phyloP scores from a whole-genome alignment of 2,113 vertebrate genomes.

The mouse (Mus musculus) region DNA sequence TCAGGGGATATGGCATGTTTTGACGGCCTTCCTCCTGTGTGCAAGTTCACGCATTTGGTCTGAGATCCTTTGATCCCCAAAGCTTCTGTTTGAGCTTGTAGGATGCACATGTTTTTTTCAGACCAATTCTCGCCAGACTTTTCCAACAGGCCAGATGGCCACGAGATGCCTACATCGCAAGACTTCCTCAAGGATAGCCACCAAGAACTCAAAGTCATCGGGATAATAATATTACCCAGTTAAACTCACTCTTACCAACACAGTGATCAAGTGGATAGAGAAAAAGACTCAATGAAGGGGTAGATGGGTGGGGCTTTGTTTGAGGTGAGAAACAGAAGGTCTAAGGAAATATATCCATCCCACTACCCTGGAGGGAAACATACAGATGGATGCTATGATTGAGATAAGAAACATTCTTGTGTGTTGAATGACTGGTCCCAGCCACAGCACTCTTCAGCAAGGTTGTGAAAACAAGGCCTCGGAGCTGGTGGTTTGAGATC shows the following conservation, averaged over 20 bases:
- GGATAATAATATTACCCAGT: neutral
- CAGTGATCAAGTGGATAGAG: neutral
- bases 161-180: neutral
- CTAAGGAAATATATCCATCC: rapidly evolving
- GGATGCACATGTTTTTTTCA: slow-evolving; percentile 40
- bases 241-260: neutral
- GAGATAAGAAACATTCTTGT: neutral
- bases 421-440: neutral
- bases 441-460: neutral
- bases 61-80: slow-evolving; percentile 43
- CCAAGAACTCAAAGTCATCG: neutral
- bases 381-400: neutral
- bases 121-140: slow-evolving; percentile 43
- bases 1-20: neutral
- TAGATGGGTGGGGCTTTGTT: neutral
- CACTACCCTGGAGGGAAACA: neutral
- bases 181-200: neutral
- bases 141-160: neutral
- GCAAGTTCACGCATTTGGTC: slow-evolving; percentile 7
- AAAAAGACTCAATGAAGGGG: neutral
- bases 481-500: neutral
- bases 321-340: neutral
- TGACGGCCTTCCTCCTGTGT: slow-evolving; percentile 22
- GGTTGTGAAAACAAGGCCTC: neutral
- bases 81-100: neutral